Evolutionary conservation across 2,888 invertebrate genomes (phyloP).

Genomic region (Macaria notata): DNA sequence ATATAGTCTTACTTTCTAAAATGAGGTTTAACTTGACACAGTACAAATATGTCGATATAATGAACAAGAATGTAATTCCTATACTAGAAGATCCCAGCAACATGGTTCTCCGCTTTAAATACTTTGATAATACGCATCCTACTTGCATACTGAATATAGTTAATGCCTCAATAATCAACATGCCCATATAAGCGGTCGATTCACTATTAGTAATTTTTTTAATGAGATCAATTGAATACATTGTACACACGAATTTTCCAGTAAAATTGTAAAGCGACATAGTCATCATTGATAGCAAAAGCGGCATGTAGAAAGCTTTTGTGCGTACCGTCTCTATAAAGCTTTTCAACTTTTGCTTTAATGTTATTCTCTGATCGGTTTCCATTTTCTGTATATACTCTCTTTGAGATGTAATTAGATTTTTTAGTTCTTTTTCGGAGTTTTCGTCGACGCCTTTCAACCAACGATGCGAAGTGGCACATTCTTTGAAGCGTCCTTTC

Average conservation of each 20-base stretch:
- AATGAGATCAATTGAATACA: slow-evolving; percentile 30
- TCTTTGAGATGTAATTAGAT: slow-evolving; percentile 37
- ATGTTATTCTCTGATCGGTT: slow-evolving; percentile 6
- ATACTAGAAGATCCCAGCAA: slow-evolving; percentile 38
- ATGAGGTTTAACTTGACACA: slow-evolving; percentile 38
- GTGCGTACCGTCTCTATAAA: slow-evolving; percentile 25
- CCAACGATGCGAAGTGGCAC: slow-evolving; percentile 36
- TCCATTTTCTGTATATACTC: slow-evolving; percentile 24
- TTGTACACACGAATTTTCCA: slow-evolving; percentile 21
- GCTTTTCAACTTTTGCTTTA: not conserved
- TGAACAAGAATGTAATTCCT: slow-evolving; percentile 41
- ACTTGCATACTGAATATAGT: slow-evolving; percentile 43
- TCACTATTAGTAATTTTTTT: slow-evolving; percentile 37
- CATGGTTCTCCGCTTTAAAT: slow-evolving; percentile 41
- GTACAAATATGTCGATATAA: slow-evolving; percentile 46
- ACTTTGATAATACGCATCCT: slow-evolving; percentile 39
- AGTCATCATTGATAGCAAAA: slow-evolving; percentile 28
- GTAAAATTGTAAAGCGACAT: slow-evolving; percentile 28
- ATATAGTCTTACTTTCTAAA: slow-evolving; percentile 37
- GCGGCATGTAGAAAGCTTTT: slow-evolving; percentile 35
- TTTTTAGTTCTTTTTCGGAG: slow-evolving; percentile 35
- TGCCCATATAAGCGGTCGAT: slow-evolving; percentile 39
- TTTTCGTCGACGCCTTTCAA: slow-evolving; percentile 38
- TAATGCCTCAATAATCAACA: slow-evolving; percentile 49
- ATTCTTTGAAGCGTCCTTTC: slow-evolving; percentile 39